Evolutionary conservation across 2,797 vertebrate species (phyloP).

Genomic region (Xenops minutus): DNA sequence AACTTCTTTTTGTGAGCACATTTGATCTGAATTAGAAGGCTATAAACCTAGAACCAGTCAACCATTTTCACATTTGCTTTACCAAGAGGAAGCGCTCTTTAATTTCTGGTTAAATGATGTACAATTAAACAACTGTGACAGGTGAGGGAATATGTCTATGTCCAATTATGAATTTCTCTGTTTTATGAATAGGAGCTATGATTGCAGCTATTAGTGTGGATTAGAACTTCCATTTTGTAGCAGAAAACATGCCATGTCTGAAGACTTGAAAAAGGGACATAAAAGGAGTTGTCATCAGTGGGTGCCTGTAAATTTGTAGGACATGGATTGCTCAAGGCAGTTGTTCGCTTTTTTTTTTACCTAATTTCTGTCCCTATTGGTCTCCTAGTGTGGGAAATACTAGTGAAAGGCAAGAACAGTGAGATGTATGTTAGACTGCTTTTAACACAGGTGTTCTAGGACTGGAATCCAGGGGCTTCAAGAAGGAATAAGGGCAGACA

Average conservation of each 20-base stretch:
- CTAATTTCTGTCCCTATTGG: background rate
- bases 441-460: background rate
- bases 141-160: background rate
- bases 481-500: background rate
- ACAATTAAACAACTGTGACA: background rate
- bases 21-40: background rate
- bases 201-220: background rate
- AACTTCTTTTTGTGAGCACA: background rate
- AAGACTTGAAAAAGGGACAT: background rate
- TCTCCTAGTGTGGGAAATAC: background rate
- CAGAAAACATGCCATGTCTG: background rate
- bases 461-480: background rate
- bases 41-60: background rate
- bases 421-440: background rate
- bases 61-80: background rate
- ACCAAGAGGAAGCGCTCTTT: background rate
- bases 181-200: background rate
- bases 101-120: background rate
- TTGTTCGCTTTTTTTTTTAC: background rate
- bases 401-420: background rate
- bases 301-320: background rate
- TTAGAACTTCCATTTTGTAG: background rate
- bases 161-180: background rate
- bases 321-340: background rate
- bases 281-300: background rate